These are phyloP conservation scores for Novumbra hubbsi DNA, from an alignment of 2,797 vertebrate species.

Conservation along the genomic window DNA sequence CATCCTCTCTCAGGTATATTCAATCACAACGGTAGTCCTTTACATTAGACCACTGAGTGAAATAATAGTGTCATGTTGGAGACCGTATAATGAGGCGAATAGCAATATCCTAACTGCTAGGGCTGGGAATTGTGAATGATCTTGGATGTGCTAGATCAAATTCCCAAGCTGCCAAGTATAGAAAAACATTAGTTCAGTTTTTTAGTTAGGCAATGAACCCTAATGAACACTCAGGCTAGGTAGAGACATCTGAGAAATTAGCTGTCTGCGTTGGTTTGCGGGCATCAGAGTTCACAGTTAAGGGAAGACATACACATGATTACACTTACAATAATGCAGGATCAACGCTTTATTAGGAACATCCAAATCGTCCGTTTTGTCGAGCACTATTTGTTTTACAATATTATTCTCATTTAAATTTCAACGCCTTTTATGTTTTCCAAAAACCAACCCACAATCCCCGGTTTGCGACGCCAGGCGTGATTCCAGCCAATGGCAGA, in stretches of 20 bases:
- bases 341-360: neutral
- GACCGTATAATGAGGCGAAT: neutral
- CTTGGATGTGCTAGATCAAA: no score
- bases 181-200: no score
- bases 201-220: no score
- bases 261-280: neutral
- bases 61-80: neutral
- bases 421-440: neutral
- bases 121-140: no score
- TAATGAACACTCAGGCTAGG: constrained; percentile 1
- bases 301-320: neutral
- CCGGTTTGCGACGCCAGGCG: constrained; percentile 67
- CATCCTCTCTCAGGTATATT: constrained; percentile 79
- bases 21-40: neutral
- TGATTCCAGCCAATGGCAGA: constrained; percentile 83
- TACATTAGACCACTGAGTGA: neutral
- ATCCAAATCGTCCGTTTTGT: neutral
- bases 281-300: neutral
- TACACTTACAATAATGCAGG: neutral
- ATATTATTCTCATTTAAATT: neutral
- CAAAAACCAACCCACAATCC: no score
- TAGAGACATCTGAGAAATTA: neutral
- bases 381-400: neutral
- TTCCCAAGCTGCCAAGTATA: no score
- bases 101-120: neutral